These are phyloP conservation scores for Nymphalis polychloros DNA, from an alignment of 2,888 invertebrate genomes.

Conservation along the genomic window DNA sequence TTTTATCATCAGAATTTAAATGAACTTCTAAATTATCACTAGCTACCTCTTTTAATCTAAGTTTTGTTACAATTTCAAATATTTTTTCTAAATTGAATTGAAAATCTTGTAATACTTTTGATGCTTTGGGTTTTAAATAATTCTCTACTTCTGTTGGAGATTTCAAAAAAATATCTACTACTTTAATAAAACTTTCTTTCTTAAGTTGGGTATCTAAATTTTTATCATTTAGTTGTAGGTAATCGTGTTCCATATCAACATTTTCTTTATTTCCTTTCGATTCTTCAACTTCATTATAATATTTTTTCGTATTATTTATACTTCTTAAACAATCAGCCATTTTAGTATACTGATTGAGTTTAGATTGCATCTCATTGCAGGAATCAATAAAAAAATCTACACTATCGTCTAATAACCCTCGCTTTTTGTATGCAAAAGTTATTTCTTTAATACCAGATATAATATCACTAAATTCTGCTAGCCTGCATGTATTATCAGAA, in stretches of 20 bases:
- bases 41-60: constrained; percentile 44
- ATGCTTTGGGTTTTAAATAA: constrained; percentile 33
- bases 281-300: neutral
- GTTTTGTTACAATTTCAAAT: constrained; percentile 44
- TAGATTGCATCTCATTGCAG: constrained; percentile 44
- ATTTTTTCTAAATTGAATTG: constrained; percentile 46
- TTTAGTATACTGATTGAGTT: constrained; percentile 39
- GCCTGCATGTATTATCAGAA: constrained; percentile 15
- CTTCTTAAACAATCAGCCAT: neutral
- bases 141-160: constrained; percentile 50
- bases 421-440: constrained; percentile 44
- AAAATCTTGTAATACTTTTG: constrained; percentile 41
- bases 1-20: constrained; percentile 43
- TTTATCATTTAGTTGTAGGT: neutral
- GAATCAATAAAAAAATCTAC: constrained; percentile 46
- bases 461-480: constrained; percentile 44
- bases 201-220: constrained; percentile 45
- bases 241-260: constrained; percentile 34
- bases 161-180: constrained; percentile 48
- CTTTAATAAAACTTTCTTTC: constrained; percentile 45
- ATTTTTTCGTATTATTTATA: neutral
- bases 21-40: constrained; percentile 46
- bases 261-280: constrained; percentile 33
- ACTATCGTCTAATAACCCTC: constrained; percentile 43
- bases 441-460: constrained; percentile 46